Evolutionary conservation across 2,113 vertebrate genomes (phyloP).

Genomic region (Propithecus coquereli): DNA sequence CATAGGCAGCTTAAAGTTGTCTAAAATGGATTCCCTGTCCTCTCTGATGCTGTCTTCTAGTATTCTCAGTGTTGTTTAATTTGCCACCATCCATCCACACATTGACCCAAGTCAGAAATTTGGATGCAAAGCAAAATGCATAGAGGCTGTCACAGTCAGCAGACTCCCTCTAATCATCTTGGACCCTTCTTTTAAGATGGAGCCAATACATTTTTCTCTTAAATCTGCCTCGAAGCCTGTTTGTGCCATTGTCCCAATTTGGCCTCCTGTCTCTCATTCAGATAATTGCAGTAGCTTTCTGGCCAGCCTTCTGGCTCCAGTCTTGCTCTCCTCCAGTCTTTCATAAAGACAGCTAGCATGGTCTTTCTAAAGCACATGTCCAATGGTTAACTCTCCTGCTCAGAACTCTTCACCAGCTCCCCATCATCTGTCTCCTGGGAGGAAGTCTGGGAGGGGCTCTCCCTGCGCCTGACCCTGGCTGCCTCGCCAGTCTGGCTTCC

Average conservation of each 20-base stretch:
- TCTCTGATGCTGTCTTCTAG: not conserved
- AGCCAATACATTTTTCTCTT: not conserved
- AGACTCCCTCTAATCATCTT: not conserved
- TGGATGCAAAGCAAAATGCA: not conserved
- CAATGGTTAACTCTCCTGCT: not conserved
- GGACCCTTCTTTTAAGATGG: not conserved
- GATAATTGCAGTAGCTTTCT: not conserved
- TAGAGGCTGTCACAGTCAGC: not conserved
- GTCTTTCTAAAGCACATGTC: not conserved
- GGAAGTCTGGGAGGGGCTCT: not conserved
- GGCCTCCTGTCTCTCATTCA: not conserved
- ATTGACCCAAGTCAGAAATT: not conserved
- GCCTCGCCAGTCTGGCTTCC: not conserved
- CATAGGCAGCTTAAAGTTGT: not conserved
- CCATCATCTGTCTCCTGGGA: not conserved
- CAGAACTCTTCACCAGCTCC: not conserved
- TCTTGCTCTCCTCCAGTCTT: not conserved
- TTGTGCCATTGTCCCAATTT: not conserved
- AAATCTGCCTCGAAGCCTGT: not conserved
- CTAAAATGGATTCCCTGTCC: not conserved
- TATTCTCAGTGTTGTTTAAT: not conserved
- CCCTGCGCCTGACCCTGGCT: not conserved
- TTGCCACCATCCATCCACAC: not conserved
- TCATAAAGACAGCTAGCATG: not conserved
- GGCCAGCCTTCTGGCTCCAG: not conserved